Evolutionary conservation across 2,888 invertebrate genomes (phyloP), one percentile per base, ranked within the genome.

Genomic region (Lapara coniferarum): DNA sequence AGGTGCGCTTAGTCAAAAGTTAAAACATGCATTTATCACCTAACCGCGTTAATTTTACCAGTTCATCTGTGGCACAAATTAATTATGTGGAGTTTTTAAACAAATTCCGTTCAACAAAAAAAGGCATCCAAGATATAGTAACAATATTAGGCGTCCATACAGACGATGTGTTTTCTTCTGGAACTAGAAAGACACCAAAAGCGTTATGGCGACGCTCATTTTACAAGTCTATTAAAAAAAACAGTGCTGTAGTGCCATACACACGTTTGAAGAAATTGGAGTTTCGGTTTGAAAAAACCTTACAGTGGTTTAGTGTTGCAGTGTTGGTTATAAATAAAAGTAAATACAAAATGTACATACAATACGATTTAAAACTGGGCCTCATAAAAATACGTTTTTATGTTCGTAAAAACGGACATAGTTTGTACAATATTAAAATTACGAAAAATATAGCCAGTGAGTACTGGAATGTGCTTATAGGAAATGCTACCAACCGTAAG

Each of bases 21-120:
- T 70, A 30, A 77, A 81, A 72, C 73, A 93, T 93, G 93, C 93
- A 91, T 74, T 75, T 91, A 73, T 85, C 92, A 67, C 87, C 87
- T 16, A 89, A 78, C 76, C 88, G 93, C 57, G 89, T 93, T 8
- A 89, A 92, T 78, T 92, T 93, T 73, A 89, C 89, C 2, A 90
- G 75, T 72, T 77, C 87, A 0, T 88, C 92, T 6, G 85, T 91
- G 52, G 85, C 91, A 5, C 90, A 93, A 71, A 90, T 89, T 70
- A 93, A 90, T 77, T 93, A 93, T 75, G 87, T 90, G 10, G 87
- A 90, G 71, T 89, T 92, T 71, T 76, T 93, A 51, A 88, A 88
- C 73, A 89, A 89, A 72, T 83, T 85, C 73, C 84, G 88, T 51
- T 84, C 87, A 1, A 81, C 86, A 2, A 84, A 82, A 69, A 88